Percentiles rank a stretch among this genome's conserved stretches.
Evolutionary conservation across 1,140 invertebrate species (phyloP).

Genomic region (Conus ventricosus): DNA sequence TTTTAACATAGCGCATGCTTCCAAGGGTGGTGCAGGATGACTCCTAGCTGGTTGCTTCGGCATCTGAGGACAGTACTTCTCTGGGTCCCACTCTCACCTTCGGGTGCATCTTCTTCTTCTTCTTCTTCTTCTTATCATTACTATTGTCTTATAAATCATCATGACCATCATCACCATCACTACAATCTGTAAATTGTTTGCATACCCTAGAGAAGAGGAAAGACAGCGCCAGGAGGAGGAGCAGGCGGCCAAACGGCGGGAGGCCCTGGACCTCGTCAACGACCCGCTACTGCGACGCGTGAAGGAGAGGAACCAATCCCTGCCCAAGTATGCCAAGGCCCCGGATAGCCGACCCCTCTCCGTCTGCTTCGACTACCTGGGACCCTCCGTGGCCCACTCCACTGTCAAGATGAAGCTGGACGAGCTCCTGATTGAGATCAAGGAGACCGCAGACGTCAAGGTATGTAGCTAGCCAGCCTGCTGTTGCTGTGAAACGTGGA

Average conservation of each 20-base stretch:
- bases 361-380: constrained; percentile 43
- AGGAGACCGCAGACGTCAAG: constrained; percentile 31
- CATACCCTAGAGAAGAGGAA: constrained; percentile 21
- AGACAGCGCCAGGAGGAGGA: constrained; percentile 16
- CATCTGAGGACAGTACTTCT: no score
- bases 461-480: background rate
- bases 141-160: no score
- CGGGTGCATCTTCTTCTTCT: no score
- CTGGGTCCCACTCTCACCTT: no score
- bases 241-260: background rate
- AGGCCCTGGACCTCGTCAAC: constrained; percentile 25
- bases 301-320: constrained; percentile 18
- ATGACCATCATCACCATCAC: no score
- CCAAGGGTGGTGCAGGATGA: no score
- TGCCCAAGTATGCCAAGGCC: constrained; percentile 30
- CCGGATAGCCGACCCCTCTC: constrained; percentile 43
- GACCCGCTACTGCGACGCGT: constrained; percentile 21
- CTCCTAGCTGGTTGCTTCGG: no score
- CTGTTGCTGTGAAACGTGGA: no score
- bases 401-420: constrained; percentile 42
- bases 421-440: constrained; percentile 15
- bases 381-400: constrained; percentile 40
- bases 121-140: no score
- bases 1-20: no score
- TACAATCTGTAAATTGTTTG: no score